Evolutionary conservation across 1,140 invertebrate genomes (phyloP), one percentile per base, ranked within the genome.

Genomic region (Rhagoletis zephyria): DNA sequence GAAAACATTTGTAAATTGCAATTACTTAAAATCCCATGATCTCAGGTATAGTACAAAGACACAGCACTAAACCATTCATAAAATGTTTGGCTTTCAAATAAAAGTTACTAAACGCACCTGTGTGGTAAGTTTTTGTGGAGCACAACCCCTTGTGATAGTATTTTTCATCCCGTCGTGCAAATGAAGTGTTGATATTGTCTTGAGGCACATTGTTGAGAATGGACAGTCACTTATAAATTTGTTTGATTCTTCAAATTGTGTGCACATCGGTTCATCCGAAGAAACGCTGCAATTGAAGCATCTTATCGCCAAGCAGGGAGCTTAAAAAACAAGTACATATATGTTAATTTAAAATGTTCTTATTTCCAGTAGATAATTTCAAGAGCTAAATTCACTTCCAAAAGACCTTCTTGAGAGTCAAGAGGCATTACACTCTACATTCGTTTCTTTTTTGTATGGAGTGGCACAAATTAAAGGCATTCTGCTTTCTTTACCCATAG

Each of bases 131-230:
- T 95, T 95, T 90, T 97, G 97, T 1, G 94, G 92, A 0, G 96
- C 96, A 90, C 97, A 97, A 87, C 95, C 96, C 64, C 96, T 94
- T 67, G 94, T 95, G 45, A 96, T 94, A 87, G 94, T 93, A 88
- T 95, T 95, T 59, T 94, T 94, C 63, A 45, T 95, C 30, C 96
- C 95, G 90, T 95, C 95, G 81, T 94, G 94, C 87, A 96, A 93
- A 87, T 93, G 93, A 4, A 95, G 94, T 88, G 94, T 93, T 87
- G 95, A 95, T 7, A 95, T 95, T 88, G 95, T 95, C 90, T 97
- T 97, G 93, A 96, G 94, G 90, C 97, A 97, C 94, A 96, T 95
- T 0, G 96, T 97, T 6, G 97, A 97, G 89, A 95, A 95, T 4
- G 96, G 96, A 92, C 97, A 97, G 81, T 95, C 94, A 0, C 96